Conservation (phyloP, 92 coral and sea anemone species). For the Phenganax subtilis region DNA sequence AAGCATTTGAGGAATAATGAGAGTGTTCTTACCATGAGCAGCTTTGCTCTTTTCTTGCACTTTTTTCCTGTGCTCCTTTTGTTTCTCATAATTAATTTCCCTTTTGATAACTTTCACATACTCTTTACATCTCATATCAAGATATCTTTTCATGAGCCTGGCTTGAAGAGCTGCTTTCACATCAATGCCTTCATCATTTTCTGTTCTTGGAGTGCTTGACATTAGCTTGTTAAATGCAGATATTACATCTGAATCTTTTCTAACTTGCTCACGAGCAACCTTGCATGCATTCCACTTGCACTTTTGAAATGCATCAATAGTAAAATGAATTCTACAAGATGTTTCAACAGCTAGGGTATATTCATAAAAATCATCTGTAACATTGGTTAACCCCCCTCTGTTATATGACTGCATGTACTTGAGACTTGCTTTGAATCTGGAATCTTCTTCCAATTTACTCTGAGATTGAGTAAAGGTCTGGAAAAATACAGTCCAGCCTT, state of each 20-base stretch:
- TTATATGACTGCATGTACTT: conserved; percentile 42
- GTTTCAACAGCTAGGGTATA: conserved; percentile 24
- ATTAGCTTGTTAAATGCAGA: conserved; percentile 31
- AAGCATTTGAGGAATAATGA: conserved; percentile 4
- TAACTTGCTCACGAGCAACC: conserved; percentile 29
- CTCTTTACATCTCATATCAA: conserved; percentile 52
- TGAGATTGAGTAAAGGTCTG: background rate
- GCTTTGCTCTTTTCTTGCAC: conserved; percentile 33
- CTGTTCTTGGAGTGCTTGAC: background rate
- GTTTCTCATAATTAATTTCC: conserved; percentile 40
- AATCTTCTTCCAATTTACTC: background rate
- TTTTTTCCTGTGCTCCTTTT: conserved; percentile 41
- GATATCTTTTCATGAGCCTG: conserved; percentile 37
- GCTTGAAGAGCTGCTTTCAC: conserved; percentile 8
- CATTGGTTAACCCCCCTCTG: conserved; percentile 45
- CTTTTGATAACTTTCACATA: conserved; percentile 40
- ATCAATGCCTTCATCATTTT: background rate
- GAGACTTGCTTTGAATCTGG: conserved; percentile 13
- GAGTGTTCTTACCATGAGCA: conserved; percentile 1
- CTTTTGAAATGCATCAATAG: conserved; percentile 22
- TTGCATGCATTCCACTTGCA: conserved; percentile 44
- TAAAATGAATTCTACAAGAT: conserved; percentile 33
- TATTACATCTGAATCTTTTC: conserved; percentile 28
- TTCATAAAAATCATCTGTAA: conserved; percentile 32
- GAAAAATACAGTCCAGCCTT: background rate